Base-by-base conservation (phyloP, 1,140 invertebrate genomes). In the Batillaria attramentaria region DNA sequence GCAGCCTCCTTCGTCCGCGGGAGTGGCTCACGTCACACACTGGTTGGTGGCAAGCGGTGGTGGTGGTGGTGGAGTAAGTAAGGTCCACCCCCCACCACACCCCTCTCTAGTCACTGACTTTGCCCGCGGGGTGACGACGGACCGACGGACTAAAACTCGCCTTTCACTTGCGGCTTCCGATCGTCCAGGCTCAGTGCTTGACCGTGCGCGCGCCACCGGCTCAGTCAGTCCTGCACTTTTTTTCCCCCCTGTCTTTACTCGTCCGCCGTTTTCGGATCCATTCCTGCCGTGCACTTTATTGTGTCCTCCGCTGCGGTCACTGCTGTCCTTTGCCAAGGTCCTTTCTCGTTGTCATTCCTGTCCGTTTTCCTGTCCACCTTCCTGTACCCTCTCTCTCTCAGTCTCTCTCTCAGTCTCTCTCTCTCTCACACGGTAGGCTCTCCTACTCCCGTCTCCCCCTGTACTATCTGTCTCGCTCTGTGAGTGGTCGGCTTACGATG, bases 331-430 rank as follows among this genome's bases (percentile, higher is more conserved):
- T n/a, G n/a, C n/a, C n/a, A n/a, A n/a, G n/a, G n/a, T n/a, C n/a
- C n/a, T n/a, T n/a, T n/a, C n/a, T n/a, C n/a, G n/a, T n/a, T n/a
- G n/a, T n/a, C n/a, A n/a, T n/a, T n/a, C n/a, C n/a, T n/a, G n/a
- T n/a, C n/a, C n/a, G n/a, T n/a, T n/a, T n/a, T n/a, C 57, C 42
- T 37, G 28, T 39, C 70, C 41, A 42, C 24, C 28, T 13, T 35
- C 37, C 24, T 24, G 37, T 60, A n/a, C 39, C 24, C 33, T 74
- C 60, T 68, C 75, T 66, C 42, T 68, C 57, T 77, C 50, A 24
- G 3, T 54, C 33, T 31, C 54, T 54, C 31, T 39, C 31, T 60
- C 50, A 66, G 62, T 68, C 43, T 31, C 75, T 68, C 65, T 66
- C 46, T 78, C 65, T 62, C 41, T n/a, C n/a, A 42, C 39, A 43